phyloP scores from a whole-genome alignment of 2,113 vertebrate species.

The Baryphthengus martii region DNA sequence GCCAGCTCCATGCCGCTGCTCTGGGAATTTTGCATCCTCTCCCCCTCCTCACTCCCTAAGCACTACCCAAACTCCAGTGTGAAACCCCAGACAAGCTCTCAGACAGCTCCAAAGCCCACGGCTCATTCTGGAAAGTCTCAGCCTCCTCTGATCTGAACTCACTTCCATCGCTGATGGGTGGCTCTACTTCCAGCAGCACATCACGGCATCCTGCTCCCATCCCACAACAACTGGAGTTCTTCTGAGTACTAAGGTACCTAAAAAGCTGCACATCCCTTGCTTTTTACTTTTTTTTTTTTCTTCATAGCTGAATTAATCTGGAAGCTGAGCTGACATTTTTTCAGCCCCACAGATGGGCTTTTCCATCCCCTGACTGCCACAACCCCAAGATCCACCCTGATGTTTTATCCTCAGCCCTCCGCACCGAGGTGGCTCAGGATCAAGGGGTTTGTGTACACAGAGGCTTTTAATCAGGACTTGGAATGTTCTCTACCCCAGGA shows the following conservation, averaged over 20 bases:
- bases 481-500: conserved; percentile 27
- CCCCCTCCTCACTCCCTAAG: neutral
- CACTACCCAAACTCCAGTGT: neutral
- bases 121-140: neutral
- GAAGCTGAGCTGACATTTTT: neutral
- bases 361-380: neutral
- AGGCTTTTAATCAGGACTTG: conserved; percentile 49
- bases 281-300: neutral
- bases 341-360: neutral
- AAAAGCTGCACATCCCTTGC: neutral
- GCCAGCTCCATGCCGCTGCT: neutral
- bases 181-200: neutral
- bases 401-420: neutral
- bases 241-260: neutral
- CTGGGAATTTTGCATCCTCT: neutral
- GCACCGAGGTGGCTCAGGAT: neutral
- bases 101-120: neutral
- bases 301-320: neutral
- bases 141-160: neutral
- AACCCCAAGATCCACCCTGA: neutral
- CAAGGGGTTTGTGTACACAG: neutral
- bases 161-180: neutral
- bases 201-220: neutral
- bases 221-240: neutral
- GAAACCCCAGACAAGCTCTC: neutral